A percentile compares a stretch with the other conserved stretches of the same genome.
phyloP scores from a whole-genome alignment of 2,113 vertebrate species.

The Camelus bactrianus region DNA sequence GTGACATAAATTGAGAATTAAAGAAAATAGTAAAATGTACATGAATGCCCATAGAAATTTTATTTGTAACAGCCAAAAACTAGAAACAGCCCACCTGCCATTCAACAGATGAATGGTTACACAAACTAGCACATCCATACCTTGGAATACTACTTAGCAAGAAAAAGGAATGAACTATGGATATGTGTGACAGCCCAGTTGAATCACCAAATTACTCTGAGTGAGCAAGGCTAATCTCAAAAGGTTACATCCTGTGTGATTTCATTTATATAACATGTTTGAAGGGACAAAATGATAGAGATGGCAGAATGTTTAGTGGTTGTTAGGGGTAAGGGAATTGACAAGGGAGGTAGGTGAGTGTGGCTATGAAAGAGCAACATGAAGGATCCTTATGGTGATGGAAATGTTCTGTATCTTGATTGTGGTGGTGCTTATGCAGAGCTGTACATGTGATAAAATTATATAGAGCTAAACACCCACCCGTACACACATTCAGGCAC shows the following conservation, averaged over 20 bases:
- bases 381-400: background rate
- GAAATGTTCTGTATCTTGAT: slow-evolving; percentile 33
- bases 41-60: background rate
- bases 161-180: background rate
- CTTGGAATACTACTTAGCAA: slow-evolving; percentile 14
- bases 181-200: background rate
- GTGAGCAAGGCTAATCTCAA: background rate
- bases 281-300: background rate
- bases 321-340: background rate
- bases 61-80: slow-evolving; percentile 27
- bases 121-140: background rate
- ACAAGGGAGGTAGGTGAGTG: background rate
- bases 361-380: background rate
- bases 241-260: background rate
- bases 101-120: background rate
- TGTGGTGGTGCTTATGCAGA: slow-evolving; percentile 18
- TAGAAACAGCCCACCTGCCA: background rate
- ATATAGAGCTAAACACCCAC: background rate
- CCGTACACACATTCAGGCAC: background rate
- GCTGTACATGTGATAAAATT: slow-evolving; percentile 4
- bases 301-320: background rate
- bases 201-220: background rate
- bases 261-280: background rate
- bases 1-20: background rate
- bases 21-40: background rate